Conservation (phyloP, 2,113 vertebrate species). For the Physeter macrocephalus region DNA sequence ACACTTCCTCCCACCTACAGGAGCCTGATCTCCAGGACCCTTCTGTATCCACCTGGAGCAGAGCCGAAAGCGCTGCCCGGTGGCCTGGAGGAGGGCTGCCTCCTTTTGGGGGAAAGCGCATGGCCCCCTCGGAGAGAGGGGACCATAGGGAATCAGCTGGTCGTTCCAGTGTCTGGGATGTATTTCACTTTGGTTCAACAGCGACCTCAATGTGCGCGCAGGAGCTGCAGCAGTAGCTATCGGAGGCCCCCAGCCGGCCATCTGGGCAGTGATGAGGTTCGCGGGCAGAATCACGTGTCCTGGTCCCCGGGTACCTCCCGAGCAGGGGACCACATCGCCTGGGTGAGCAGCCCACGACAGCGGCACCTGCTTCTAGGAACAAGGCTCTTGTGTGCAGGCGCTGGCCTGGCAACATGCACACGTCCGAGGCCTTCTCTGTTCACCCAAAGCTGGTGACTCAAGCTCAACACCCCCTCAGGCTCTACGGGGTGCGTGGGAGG, state of each 20-base stretch:
- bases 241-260: accelerated
- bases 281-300: accelerated
- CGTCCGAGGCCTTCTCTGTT: no score
- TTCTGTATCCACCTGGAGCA: accelerated
- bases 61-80: accelerated
- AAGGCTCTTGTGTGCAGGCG: background rate
- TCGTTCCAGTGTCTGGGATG: accelerated
- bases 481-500: accelerated
- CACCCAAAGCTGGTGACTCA: background rate
- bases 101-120: background rate
- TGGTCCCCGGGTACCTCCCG: accelerated
- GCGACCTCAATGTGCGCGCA: accelerated
- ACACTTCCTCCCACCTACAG: background rate
- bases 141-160: accelerated
- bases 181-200: background rate
- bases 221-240: accelerated
- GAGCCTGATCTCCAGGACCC: no score
- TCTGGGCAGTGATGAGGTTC: accelerated
- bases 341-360: background rate
- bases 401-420: background rate
- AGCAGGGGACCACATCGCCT: background rate
- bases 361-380: background rate
- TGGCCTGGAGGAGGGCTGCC: background rate
- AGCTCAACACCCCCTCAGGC: background rate
- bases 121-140: accelerated